Percentiles rank a stretch among this genome's conserved stretches.
Evolutionary conservation across 2,113 vertebrate species (phyloP).

Genomic region (Rhynchomys soricoides): DNA sequence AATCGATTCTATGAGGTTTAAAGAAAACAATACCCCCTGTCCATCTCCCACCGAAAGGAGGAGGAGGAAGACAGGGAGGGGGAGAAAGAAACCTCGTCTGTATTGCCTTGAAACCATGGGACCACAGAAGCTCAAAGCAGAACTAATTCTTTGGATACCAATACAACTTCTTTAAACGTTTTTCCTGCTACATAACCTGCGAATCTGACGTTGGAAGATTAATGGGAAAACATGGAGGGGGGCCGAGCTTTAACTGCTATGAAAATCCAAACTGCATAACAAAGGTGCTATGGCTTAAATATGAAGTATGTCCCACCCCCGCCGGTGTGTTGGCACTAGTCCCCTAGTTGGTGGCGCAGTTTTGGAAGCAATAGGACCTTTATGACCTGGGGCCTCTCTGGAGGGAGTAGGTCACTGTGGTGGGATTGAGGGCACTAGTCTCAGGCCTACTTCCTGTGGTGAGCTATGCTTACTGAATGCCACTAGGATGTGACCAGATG

Average conservation of each 20-base stretch:
- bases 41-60: neutral
- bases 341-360: neutral
- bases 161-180: neutral
- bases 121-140: neutral
- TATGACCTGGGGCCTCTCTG: neutral
- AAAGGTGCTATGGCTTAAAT: neutral
- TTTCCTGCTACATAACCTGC: neutral
- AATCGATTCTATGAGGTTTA: constrained; percentile 33
- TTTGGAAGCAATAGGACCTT: neutral
- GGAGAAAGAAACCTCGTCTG: neutral
- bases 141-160: neutral
- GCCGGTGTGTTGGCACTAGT: neutral
- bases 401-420: neutral
- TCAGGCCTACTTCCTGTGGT: neutral
- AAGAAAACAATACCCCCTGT: constrained; percentile 32
- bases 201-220: neutral
- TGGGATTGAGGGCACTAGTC: too few relatives aligned
- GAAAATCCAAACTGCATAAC: neutral
- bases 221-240: fast-evolving
- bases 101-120: neutral
- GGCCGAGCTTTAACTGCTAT: neutral
- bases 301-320: neutral
- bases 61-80: neutral
- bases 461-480: neutral
- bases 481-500: neutral